phyloP scores from a whole-genome alignment of 2,797 vertebrate species.

The Eulemur rubriventer region DNA sequence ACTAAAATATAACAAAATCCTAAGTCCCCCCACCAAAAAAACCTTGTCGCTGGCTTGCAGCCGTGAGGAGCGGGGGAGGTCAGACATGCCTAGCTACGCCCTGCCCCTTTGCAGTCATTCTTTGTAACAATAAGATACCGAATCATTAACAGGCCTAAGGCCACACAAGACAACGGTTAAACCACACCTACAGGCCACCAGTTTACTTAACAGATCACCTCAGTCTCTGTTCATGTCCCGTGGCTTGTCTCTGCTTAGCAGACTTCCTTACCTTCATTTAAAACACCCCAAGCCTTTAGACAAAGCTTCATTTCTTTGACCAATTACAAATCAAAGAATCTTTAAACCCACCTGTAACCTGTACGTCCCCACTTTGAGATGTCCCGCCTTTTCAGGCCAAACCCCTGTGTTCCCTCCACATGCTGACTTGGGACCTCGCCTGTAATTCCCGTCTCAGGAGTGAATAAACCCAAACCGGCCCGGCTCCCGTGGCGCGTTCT shows the following conservation, averaged over 20 bases:
- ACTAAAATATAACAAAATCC: not conserved
- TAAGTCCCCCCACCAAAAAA: not conserved
- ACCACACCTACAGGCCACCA: not conserved
- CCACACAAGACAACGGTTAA: not conserved
- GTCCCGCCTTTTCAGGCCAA: not conserved
- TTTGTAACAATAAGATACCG: not conserved
- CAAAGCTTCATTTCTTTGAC: not conserved
- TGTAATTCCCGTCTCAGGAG: not conserved
- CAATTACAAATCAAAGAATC: not conserved
- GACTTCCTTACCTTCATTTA: not conserved
- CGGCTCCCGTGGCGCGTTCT: not conserved
- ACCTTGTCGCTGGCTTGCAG: not conserved
- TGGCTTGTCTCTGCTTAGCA: not conserved
- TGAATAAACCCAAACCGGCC: not conserved
- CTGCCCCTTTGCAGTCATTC: not conserved
- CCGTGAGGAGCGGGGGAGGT: not conserved
- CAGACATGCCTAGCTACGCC: not conserved
- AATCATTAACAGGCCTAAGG: not conserved
- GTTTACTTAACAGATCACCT: not conserved
- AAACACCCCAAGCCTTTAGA: not conserved
- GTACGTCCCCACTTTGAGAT: not conserved
- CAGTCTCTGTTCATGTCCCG: no score
- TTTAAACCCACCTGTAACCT: not conserved
- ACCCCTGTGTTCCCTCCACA: not conserved
- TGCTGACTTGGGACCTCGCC: not conserved